Conservation (phyloP, 1,140 invertebrate genomes). For the Achroia grisella region DNA sequence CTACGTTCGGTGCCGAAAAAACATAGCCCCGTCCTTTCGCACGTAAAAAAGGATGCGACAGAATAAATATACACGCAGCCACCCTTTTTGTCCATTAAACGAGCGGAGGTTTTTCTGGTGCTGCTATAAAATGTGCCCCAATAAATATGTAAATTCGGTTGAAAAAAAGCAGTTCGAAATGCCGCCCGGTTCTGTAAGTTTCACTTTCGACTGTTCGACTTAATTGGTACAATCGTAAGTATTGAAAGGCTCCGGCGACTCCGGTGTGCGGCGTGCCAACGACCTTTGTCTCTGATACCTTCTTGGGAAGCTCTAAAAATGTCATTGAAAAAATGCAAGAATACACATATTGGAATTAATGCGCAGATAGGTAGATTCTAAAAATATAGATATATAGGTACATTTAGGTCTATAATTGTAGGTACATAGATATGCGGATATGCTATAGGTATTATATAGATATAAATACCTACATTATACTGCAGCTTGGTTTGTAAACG, state of each 20-base stretch:
- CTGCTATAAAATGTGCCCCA: conserved; percentile 69
- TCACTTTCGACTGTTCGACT: conserved; percentile 58
- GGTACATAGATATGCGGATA: too few relatives aligned
- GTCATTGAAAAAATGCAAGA: too few relatives aligned
- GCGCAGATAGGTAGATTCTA: too few relatives aligned
- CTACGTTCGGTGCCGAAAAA: conserved; percentile 52
- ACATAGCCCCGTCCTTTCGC: conserved; percentile 61
- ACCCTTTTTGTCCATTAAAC: conserved; percentile 73
- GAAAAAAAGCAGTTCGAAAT: conserved; percentile 42
- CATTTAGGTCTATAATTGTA: too few relatives aligned
- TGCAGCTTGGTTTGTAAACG: too few relatives aligned
- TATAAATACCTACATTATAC: too few relatives aligned
- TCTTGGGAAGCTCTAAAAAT: not conserved
- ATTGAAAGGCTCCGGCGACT: conserved; percentile 27
- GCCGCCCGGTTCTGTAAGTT: conserved; percentile 48
- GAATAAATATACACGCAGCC: conserved; percentile 70
- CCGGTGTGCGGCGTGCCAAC: conserved; percentile 23
- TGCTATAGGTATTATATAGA: too few relatives aligned
- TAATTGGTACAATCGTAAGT: conserved; percentile 63
- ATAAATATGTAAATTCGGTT: conserved; percentile 72
- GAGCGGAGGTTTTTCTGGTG: conserved; percentile 61
- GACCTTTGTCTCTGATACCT: conserved; percentile 30
- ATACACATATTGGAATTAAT: too few relatives aligned
- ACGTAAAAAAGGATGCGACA: conserved; percentile 72
- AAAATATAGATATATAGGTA: too few relatives aligned